Evolutionary conservation across 2,113 vertebrate species (phyloP).

Genomic region (Steatornis caripensis): DNA sequence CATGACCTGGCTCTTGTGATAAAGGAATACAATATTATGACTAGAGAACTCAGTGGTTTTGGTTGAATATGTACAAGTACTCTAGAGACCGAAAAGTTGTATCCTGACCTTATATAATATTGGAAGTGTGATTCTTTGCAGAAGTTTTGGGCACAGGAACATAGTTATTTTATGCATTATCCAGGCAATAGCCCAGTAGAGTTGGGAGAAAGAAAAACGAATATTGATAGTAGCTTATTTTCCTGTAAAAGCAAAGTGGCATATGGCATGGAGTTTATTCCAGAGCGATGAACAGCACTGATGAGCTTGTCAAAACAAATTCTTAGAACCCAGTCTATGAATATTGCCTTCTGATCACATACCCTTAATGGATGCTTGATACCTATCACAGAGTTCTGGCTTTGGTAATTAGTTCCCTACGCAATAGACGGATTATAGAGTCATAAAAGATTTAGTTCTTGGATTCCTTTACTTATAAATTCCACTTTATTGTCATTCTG

Average conservation of each 20-base stretch:
- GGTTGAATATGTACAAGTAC: not conserved
- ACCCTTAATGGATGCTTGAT: not conserved
- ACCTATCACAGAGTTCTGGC: not conserved
- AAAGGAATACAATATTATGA: not conserved
- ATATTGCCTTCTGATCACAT: not conserved
- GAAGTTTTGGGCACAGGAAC: not conserved
- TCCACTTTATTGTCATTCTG: not conserved
- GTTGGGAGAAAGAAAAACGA: not conserved
- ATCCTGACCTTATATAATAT: not conserved
- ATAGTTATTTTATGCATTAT: not conserved
- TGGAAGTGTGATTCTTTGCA: not conserved
- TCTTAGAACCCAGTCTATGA: not conserved
- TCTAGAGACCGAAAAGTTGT: not conserved
- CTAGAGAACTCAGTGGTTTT: not conserved
- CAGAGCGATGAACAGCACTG: not conserved
- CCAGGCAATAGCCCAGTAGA: not conserved
- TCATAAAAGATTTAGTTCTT: not conserved
- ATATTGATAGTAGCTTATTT: not conserved
- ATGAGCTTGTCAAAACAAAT: not conserved
- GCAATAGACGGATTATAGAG: not conserved
- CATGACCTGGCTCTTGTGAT: not conserved
- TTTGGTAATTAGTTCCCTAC: not conserved
- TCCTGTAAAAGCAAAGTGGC: not conserved
- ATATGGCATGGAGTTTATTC: not conserved
- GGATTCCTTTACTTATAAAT: not conserved